Percentiles rank a stretch among this genome's conserved stretches.
Conservation (phyloP, 2,113 vertebrate species). For the Leptodactylus fuscus region DNA sequence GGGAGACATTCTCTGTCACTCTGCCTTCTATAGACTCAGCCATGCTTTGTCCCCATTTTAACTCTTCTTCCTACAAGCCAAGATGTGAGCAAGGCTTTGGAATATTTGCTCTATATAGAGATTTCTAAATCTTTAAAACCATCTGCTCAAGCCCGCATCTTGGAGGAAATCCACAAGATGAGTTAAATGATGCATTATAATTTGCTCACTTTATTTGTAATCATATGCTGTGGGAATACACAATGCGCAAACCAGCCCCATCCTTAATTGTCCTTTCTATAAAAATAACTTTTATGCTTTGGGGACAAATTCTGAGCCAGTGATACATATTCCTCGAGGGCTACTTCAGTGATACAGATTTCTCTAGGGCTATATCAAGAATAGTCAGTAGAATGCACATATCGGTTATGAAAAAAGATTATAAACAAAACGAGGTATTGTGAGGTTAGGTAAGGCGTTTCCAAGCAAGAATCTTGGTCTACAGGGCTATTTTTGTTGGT, state of each 20-base stretch:
- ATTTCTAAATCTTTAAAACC: constrained; percentile 5
- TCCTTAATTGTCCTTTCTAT: neutral
- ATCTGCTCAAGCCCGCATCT: constrained; percentile 3
- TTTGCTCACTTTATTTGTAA: constrained; percentile 26
- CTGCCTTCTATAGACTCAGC: neutral
- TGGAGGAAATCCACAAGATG: constrained; percentile 22
- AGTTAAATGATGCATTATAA: constrained; percentile 29
- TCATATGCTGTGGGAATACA: neutral
- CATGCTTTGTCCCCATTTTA: neutral
- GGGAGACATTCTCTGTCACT: neutral
- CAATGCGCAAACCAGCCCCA: neutral
- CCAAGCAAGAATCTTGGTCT: too few species aligned
- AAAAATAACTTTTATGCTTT: neutral
- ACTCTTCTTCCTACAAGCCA: constrained; percentile 2
- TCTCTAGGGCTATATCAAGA: neutral
- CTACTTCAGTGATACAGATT: neutral
- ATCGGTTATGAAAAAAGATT: neutral
- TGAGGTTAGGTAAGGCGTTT: too few species aligned
- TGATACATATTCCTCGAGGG: neutral
- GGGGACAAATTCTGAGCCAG: neutral
- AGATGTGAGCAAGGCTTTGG: constrained; percentile 1
- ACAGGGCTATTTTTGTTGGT: too few species aligned
- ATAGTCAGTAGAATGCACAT: neutral
- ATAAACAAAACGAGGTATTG: neutral
- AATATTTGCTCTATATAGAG: constrained; percentile 1